These are phyloP conservation scores for Eilema caniola DNA, from an alignment of 2,888 invertebrate genomes.

Conservation along the genomic window DNA sequence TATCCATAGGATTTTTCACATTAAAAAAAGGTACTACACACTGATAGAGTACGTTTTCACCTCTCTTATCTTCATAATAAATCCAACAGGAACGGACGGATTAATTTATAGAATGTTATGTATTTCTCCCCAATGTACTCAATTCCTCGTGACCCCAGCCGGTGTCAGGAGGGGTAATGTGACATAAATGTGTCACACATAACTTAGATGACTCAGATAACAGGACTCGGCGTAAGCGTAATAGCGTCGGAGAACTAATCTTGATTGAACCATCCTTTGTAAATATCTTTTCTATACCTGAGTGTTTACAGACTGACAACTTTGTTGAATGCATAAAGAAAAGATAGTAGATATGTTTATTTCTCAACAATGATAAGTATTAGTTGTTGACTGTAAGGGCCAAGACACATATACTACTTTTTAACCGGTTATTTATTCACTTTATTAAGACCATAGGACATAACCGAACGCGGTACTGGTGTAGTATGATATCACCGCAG, in stretches of 20 bases:
- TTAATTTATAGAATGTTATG: neutral
- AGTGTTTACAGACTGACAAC: neutral
- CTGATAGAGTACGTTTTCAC: too few species aligned
- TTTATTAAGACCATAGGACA: too few species aligned
- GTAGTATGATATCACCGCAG: too few species aligned
- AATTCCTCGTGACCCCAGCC: constrained; percentile 5
- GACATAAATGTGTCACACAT: neutral
- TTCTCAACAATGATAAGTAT: neutral
- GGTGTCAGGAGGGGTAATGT: constrained; percentile 6
- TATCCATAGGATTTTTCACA: too few species aligned
- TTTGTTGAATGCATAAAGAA: neutral
- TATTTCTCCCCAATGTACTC: neutral
- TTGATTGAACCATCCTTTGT: constrained; percentile 4
- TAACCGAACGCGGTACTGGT: too few species aligned
- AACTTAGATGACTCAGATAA: neutral
- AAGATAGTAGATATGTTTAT: neutral
- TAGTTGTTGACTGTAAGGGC: neutral
- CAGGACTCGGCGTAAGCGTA: neutral
- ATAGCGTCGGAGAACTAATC: neutral
- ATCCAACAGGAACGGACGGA: too few species aligned
- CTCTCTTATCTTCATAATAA: too few species aligned
- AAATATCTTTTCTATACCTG: neutral
- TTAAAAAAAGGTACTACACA: too few species aligned
- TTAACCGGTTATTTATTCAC: too few species aligned
- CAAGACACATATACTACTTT: too few species aligned